Evolutionary conservation across 2,888 invertebrate genomes (phyloP).

Genomic region (Drosophila kuntzei): DNA sequence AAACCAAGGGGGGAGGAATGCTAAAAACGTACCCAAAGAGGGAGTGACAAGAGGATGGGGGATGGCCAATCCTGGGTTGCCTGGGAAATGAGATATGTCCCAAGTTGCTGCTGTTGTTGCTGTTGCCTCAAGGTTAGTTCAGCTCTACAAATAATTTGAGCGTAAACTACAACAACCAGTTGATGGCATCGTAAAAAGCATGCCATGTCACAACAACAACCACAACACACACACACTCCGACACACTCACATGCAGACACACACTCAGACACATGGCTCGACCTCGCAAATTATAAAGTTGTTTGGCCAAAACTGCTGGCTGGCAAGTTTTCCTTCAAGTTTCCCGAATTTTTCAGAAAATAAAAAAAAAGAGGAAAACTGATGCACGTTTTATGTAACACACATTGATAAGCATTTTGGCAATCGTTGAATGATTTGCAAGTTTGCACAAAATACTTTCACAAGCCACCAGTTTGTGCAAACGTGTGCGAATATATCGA

Average conservation of each 20-base stretch:
- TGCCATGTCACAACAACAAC: slow-evolving; percentile 25
- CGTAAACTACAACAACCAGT: slow-evolving; percentile 76
- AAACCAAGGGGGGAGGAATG: background rate
- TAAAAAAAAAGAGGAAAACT: slow-evolving; percentile 28
- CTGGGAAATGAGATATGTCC: slow-evolving; percentile 64
- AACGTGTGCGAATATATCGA: slow-evolving; percentile 63
- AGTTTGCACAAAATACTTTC: slow-evolving; percentile 71
- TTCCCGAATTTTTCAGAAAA: slow-evolving; percentile 33
- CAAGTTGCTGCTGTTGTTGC: slow-evolving; percentile 32
- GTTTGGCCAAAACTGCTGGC: slow-evolving; percentile 75
- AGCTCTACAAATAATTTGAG: slow-evolving; percentile 48
- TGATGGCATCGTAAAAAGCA: slow-evolving; percentile 74
- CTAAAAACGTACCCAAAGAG: background rate
- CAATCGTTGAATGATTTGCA: slow-evolving; percentile 79
- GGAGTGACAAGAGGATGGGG: background rate
- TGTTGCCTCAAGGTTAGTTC: slow-evolving; percentile 47
- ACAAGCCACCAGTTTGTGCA: slow-evolving; percentile 61
- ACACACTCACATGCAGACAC: slow-evolving; percentile 12
- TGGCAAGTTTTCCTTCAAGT: slow-evolving; percentile 69
- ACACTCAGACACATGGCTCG: slow-evolving; percentile 54
- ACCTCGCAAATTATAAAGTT: slow-evolving; percentile 76
- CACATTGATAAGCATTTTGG: slow-evolving; percentile 78
- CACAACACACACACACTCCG: slow-evolving; percentile 13
- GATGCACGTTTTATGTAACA: slow-evolving; percentile 76
- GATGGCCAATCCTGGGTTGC: slow-evolving; percentile 22